Percentiles rank a stretch among this genome's conserved stretches.
These are phyloP conservation scores for Vespertilio murinus DNA, from an alignment of 2,797 vertebrate species.

Conservation along the genomic window DNA sequence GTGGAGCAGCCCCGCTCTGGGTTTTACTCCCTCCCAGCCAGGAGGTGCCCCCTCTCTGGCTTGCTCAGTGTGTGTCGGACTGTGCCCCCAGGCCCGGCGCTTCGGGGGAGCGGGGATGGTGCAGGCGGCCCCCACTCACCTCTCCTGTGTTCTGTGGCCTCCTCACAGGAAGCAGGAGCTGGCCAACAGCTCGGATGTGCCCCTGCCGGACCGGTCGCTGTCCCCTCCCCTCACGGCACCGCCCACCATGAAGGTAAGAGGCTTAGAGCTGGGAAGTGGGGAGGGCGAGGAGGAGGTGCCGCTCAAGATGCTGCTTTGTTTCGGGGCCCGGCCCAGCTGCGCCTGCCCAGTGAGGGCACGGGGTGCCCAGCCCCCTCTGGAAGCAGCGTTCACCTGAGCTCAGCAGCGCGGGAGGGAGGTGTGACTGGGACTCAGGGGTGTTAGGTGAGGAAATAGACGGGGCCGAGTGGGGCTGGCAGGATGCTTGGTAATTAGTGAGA, in stretches of 20 bases:
- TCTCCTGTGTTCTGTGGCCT: slow-evolving; percentile 62
- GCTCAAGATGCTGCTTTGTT: not conserved
- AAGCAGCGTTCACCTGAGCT: not conserved
- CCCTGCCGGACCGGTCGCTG: slow-evolving; percentile 91
- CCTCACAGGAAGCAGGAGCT: slow-evolving; percentile 95
- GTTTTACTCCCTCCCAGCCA: not conserved
- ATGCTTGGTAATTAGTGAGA: not conserved
- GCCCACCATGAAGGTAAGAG: slow-evolving; percentile 94
- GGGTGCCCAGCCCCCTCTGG: not conserved
- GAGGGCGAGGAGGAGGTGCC: not conserved
- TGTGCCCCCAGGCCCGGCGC: not conserved
- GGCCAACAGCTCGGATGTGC: slow-evolving; percentile 90
- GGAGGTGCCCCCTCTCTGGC: not conserved
- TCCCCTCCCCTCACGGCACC: slow-evolving; percentile 95
- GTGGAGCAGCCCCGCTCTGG: not conserved
- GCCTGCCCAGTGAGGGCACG: not conserved
- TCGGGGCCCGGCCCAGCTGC: not conserved
- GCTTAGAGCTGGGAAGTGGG: not conserved
- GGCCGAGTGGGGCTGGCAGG: not conserved
- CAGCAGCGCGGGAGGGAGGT: not conserved
- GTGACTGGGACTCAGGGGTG: not conserved
- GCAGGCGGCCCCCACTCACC: not conserved
- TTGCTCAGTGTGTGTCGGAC: not conserved
- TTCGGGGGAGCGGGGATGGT: not conserved
- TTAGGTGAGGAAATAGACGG: not conserved